These are phyloP conservation scores for Drepanosiphum platanoidis DNA, from an alignment of 2,888 invertebrate genomes.

Conservation along the genomic window DNA sequence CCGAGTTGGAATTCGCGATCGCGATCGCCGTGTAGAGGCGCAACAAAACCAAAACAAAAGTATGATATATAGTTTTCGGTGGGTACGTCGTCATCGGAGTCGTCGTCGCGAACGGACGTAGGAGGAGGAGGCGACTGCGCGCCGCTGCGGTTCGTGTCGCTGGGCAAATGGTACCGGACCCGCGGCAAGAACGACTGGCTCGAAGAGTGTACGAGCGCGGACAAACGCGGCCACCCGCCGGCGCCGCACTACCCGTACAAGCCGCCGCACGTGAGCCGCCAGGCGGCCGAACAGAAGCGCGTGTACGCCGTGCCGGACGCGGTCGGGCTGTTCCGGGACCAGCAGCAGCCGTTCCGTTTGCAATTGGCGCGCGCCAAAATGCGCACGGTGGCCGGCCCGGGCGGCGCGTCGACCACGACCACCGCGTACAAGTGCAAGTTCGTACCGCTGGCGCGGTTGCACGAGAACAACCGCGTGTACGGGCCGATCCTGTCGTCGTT, in stretches of 20 bases:
- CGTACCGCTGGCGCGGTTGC: constrained; percentile 16
- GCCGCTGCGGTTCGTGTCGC: not conserved
- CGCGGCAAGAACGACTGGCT: not conserved
- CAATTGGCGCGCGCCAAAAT: not conserved
- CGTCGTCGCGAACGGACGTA: not conserved
- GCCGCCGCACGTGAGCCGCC: constrained; percentile 27
- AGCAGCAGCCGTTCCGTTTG: not conserved
- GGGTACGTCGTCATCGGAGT: too few relatives aligned
- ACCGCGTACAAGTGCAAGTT: constrained; percentile 51
- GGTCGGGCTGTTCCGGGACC: not conserved
- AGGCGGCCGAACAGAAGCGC: constrained; percentile 26
- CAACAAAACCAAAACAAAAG: too few relatives aligned
- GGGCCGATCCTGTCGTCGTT: constrained; percentile 46
- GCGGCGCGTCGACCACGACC: not conserved
- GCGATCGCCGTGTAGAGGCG: not conserved
- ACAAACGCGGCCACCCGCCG: not conserved
- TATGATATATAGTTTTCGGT: too few relatives aligned
- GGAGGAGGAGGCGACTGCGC: not conserved
- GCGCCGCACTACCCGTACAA: constrained; percentile 34
- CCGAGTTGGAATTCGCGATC: too few relatives aligned
- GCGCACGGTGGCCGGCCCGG: not conserved
- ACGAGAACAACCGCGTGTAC: constrained; percentile 38
- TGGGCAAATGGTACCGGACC: constrained; percentile 49
- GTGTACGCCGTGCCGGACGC: constrained; percentile 39
- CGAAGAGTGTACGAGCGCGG: not conserved